These are phyloP conservation scores for Hypercompe scribonia DNA, from an alignment of 2,888 invertebrate species.

Conservation along the genomic window DNA sequence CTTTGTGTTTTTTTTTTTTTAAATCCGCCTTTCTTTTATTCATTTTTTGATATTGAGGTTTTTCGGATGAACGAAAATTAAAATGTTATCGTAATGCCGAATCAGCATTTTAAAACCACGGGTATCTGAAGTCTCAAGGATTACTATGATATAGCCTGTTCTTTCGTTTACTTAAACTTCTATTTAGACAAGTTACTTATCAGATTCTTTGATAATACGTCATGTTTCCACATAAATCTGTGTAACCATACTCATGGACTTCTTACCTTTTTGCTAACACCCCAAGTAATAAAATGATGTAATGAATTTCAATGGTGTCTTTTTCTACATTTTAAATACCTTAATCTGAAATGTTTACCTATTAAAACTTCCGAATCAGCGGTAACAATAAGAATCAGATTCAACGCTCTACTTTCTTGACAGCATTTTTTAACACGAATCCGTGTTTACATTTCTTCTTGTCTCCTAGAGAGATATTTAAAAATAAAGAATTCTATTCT, in stretches of 20 bases:
- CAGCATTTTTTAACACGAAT: constrained; percentile 3
- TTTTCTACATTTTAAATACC: neutral
- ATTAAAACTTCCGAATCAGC: neutral
- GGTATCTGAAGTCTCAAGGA: constrained; percentile 8
- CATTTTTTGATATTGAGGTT: constrained; percentile 11
- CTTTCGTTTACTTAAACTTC: constrained; percentile 9
- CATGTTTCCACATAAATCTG: constrained; percentile 16
- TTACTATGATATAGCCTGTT: constrained; percentile 15
- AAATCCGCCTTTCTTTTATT: neutral
- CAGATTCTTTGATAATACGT: constrained; percentile 9
- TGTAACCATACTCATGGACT: constrained; percentile 16
- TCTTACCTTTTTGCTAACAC: neutral
- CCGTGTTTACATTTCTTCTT: constrained; percentile 12
- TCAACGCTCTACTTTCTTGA: neutral
- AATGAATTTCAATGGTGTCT: neutral
- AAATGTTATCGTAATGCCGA: constrained; percentile 25
- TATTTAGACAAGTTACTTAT: constrained; percentile 9
- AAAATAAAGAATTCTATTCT: constrained; percentile 16
- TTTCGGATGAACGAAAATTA: constrained; percentile 34
- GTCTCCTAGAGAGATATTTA: constrained; percentile 1
- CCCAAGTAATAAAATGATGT: neutral
- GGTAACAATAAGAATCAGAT: neutral
- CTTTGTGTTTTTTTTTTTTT: no score
- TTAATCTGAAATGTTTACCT: neutral
- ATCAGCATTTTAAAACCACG: constrained; percentile 9